These are phyloP conservation scores for Potorous gilbertii DNA, from an alignment of 2,797 vertebrate species.

Conservation along the genomic window DNA sequence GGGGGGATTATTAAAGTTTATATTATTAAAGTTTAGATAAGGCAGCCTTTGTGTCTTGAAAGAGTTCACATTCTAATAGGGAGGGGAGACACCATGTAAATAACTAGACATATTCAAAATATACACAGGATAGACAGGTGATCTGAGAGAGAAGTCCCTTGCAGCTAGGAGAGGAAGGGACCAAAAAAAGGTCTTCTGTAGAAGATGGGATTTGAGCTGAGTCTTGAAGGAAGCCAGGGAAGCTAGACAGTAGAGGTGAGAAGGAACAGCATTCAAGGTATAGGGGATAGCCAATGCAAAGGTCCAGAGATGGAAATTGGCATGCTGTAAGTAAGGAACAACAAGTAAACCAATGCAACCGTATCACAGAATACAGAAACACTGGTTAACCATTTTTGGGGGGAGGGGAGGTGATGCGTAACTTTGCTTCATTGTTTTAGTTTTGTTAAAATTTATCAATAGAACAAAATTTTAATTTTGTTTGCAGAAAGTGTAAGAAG, in stretches of 20 bases:
- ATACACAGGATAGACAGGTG: neutral
- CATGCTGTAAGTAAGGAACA: neutral
- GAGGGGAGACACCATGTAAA: neutral
- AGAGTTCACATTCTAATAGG: neutral
- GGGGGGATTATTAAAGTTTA: neutral
- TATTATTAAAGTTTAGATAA: neutral
- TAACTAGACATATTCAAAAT: neutral
- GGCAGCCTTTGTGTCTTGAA: neutral
- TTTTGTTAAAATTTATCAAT: neutral
- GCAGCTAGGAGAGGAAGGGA: neutral
- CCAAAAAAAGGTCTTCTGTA: neutral
- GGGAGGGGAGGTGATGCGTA: neutral
- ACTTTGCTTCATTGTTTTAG: neutral
- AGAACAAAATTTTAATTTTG: neutral
- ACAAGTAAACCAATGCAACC: neutral
- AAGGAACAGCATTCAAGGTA: neutral
- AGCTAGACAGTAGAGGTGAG: neutral
- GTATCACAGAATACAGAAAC: neutral
- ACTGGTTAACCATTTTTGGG: neutral
- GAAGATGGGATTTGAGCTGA: neutral
- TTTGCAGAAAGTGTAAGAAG: neutral
- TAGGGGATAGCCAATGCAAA: neutral
- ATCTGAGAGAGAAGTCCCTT: neutral
- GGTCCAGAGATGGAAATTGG: neutral
- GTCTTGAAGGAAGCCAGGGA: neutral